Conservation (phyloP, 2,113 vertebrate genomes). For the Elephas maximus region DNA sequence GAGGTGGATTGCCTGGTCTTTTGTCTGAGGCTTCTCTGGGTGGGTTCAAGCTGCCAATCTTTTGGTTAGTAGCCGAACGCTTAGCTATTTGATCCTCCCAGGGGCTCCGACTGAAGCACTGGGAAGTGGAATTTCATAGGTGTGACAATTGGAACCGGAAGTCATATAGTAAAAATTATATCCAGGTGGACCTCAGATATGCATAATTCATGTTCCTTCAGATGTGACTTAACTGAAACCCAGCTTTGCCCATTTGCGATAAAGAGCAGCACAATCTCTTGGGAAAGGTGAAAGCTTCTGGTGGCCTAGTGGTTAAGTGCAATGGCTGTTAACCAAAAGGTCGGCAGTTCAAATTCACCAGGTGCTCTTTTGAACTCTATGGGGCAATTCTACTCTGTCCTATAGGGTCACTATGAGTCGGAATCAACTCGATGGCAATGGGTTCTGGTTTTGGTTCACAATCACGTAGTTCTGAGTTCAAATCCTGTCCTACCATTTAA, state of each 20-base stretch:
- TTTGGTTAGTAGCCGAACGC: neutral
- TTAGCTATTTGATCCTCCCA: neutral
- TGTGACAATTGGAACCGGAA: neutral
- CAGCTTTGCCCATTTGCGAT: neutral
- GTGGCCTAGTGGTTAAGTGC: too few species aligned
- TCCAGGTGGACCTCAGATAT: neutral
- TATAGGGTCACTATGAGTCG: too few species aligned
- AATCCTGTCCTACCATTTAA: neutral
- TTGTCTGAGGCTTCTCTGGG: neutral
- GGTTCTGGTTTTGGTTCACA: neutral
- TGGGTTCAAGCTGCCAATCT: neutral
- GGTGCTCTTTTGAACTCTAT: too few species aligned
- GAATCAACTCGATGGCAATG: too few species aligned
- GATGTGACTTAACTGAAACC: neutral
- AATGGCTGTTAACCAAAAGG: too few species aligned
- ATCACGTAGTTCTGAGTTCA: neutral
- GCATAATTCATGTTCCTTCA: neutral
- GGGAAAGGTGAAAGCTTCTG: neutral
- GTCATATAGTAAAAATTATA: neutral
- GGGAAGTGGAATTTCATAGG: neutral
- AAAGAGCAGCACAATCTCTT: neutral
- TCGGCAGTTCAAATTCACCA: too few species aligned
- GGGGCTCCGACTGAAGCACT: neutral
- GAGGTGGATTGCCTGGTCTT: neutral
- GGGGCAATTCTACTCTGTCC: too few species aligned